Conservation (phyloP, 2,888 invertebrate species). For the Epicampocera succincta region DNA sequence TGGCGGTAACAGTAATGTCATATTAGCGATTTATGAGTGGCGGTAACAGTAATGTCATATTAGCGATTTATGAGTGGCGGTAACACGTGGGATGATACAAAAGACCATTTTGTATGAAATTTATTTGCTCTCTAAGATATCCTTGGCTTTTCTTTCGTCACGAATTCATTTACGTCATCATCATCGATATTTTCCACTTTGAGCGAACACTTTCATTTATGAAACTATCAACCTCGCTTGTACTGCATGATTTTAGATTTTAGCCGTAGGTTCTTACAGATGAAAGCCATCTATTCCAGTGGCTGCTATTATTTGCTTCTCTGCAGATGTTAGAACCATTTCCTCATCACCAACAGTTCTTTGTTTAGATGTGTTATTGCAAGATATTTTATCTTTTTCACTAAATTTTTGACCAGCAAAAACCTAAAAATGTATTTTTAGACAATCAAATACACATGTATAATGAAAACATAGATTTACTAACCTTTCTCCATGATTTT, state of each 20-base stretch:
- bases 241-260: not conserved
- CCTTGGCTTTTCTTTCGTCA: slow-evolving; percentile 1
- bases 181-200: too few relatives aligned
- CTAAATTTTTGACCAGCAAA: slow-evolving; percentile 7
- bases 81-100: slow-evolving; percentile 3
- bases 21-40: too few relatives aligned
- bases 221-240: not conserved
- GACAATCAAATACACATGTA: not conserved
- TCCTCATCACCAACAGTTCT: not conserved
- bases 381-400: not conserved
- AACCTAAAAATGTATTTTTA: not conserved
- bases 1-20: too few relatives aligned
- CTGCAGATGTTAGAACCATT: not conserved
- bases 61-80: too few relatives aligned
- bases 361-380: not conserved
- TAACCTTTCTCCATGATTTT: slow-evolving; percentile 29
- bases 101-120: slow-evolving; percentile 1
- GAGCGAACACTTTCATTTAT: not conserved
- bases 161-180: slow-evolving; percentile 1
- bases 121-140: not conserved
- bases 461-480: not conserved
- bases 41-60: too few relatives aligned
- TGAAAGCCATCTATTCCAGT: not conserved
- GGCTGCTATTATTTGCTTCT: not conserved
- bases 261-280: not conserved